Base-by-base conservation (phyloP, 64 coral and sea anemone species). In the Hydrozoanthus tunicans region DNA sequence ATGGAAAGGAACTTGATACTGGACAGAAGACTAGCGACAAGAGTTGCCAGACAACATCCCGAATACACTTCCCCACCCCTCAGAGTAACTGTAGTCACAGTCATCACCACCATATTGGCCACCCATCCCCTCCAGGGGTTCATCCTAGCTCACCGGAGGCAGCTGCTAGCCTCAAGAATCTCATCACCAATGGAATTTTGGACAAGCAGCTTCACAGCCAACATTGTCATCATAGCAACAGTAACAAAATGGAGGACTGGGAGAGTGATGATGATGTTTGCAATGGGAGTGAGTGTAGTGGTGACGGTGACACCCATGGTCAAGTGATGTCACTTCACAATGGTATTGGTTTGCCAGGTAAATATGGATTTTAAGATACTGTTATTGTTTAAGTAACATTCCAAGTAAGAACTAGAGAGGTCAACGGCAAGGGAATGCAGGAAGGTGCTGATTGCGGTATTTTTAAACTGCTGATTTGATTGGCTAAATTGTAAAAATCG, bases 251-350 rank as follows among this genome's bases (percentile, higher is more conserved):
- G 12, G 89, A 84, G 54, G 93, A 90, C 11, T 94, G 92, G 88
- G 89, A 94, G 69, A 77, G 81, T 78, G 93, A 94, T 83, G 92
- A 91, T n/a, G 92, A 77, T 4, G 79, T 78, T 9, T 78, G 90
- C 71, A 77, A 86, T 51, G 73, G 73, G 12, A 94, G 88, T 94
- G 93, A 94, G 86, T 90, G 86, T 57, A 93, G 89, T 75, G 90
- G 93, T 59, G 88, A 94, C 59, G 89, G 85, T 20, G 64, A 89
- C 58, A 60, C 90, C 69, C 75, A 93, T 12, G 93, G 82, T 13
- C 79, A 83, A n/a, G 72, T 56, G 70, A 84, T 25, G 88, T 84
- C 6, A 32, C 79, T 81, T 51, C 79, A 83, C 51, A 75, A 65
- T 53, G 81, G 93, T 56, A 94, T 74, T 51, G 90, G 82, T 25